phyloP scores from a whole-genome alignment of 2,888 invertebrate species.

The Liodrosophila aerea region DNA sequence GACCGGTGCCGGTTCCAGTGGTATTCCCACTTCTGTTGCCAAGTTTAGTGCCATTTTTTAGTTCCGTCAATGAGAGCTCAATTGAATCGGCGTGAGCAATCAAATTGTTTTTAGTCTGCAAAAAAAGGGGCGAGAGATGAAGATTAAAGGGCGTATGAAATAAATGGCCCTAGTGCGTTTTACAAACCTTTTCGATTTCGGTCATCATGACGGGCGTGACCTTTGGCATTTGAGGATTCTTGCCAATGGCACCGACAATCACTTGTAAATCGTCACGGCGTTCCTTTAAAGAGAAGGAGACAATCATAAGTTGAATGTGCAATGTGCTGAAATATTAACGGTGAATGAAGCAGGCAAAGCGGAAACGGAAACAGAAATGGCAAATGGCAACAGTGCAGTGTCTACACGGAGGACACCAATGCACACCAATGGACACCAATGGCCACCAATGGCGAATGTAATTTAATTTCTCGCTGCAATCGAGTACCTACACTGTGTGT shows the following conservation, averaged over 20 bases:
- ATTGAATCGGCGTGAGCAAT: slow-evolving; percentile 80
- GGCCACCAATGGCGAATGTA: slow-evolving; percentile 39
- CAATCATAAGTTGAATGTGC: not conserved
- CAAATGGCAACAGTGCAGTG: slow-evolving; percentile 9
- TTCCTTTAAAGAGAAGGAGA: slow-evolving; percentile 65
- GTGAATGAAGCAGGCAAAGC: slow-evolving; percentile 27
- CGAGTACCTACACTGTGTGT: slow-evolving; percentile 34
- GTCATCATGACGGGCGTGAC: slow-evolving; percentile 79
- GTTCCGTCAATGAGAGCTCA: slow-evolving; percentile 79
- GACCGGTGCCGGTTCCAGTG: slow-evolving; percentile 29
- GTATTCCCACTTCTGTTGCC: slow-evolving; percentile 43
- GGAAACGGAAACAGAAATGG: slow-evolving; percentile 21
- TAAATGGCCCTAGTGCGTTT: slow-evolving; percentile 14
- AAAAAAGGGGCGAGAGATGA: not conserved
- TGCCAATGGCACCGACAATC: slow-evolving; percentile 80
- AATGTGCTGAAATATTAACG: slow-evolving; percentile 25
- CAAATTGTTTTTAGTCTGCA: slow-evolving; percentile 81
- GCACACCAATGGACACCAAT: slow-evolving; percentile 32
- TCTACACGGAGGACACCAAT: slow-evolving; percentile 25
- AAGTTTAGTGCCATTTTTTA: slow-evolving; percentile 67
- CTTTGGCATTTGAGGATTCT: slow-evolving; percentile 80
- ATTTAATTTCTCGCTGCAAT: slow-evolving; percentile 55
- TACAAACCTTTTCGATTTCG: slow-evolving; percentile 80
- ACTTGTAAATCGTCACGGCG: slow-evolving; percentile 81
- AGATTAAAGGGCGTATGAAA: slow-evolving; percentile 1